Evolutionary conservation across 1,140 invertebrate species (phyloP), one percentile per base, ranked within the genome.

Genomic region (Pteromalus puparum): DNA sequence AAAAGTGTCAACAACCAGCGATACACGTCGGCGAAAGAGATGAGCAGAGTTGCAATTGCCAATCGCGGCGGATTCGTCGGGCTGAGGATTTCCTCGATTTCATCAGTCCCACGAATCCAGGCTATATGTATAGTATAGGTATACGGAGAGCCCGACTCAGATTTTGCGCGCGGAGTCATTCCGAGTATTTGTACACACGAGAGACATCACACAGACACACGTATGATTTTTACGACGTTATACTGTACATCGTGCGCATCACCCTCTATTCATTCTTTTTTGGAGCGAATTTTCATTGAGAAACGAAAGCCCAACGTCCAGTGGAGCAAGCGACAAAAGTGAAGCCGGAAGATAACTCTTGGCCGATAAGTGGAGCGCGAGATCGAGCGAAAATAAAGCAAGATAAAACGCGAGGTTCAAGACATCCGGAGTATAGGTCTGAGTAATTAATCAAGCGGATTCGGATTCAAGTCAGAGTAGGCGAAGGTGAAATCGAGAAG

Each of bases 31-130:
- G 26, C 28, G 26, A 38, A 79, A 78, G 13, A 24, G 10, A 61
- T 53, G 67, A 26, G 24, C 82, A 77, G 82, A 83, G 65, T 77
- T 77, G 82, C 81, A 68, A 83, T 77, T 83, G 65, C 21, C n/a
- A n/a, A n/a, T 18, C 5, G 2, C 53, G 53, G 1, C 10, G 42
- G 42, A 61, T 61, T 61, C 21, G 53, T 61, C 18, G 21, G 53
- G 5, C 46, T 48, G 53, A n/a, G 53, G 7, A 61, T 21, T 61
- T 21, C 53, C 4, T n/a, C 6, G 53, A 21, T 61, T 6, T 53
- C n/a, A 7, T 26, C 18, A 74, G 18, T 67, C 10, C 24, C 26
- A 34, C 3, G 42, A 73, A 53, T 53, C 15, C 21, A n/a, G 18
- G 15, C 48, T 42, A 9, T 9, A 42, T 42, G 9, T 42, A 42